phyloP scores from a whole-genome alignment of 37 sponge, comb jelly and placozoan species.

The Mnemiopsis leidyi region DNA sequence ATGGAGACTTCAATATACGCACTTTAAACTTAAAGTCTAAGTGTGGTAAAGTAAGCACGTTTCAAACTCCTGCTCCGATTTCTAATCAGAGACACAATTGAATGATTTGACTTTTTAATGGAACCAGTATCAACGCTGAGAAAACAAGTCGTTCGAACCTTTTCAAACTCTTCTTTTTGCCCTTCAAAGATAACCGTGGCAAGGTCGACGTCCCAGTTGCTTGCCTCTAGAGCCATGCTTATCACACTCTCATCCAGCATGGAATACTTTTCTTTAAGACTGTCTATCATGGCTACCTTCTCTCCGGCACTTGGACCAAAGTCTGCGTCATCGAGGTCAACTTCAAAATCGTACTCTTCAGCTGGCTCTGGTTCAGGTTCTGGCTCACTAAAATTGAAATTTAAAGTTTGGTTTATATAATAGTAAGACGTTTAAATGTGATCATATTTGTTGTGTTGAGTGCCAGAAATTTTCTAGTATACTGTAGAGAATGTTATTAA shows the following conservation, averaged over 20 bases:
- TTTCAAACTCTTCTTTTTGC: conserved; percentile 15
- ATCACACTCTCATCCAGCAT: conserved; percentile 21
- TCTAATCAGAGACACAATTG: too few species aligned
- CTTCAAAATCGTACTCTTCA: neutral
- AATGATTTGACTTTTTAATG: too few species aligned
- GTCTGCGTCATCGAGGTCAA: conserved; percentile 50
- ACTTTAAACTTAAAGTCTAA: too few species aligned
- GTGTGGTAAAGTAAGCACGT: too few species aligned
- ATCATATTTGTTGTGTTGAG: too few species aligned
- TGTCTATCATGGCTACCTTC: neutral
- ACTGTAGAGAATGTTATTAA: too few species aligned
- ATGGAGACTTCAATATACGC: too few species aligned
- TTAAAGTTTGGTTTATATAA: neutral
- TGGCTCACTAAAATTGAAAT: neutral
- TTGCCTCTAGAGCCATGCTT: conserved; percentile 29
- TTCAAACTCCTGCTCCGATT: too few species aligned
- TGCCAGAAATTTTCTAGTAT: too few species aligned
- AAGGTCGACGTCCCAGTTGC: neutral
- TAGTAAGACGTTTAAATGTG: too few species aligned
- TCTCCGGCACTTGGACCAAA: conserved; percentile 39
- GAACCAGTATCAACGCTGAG: too few species aligned
- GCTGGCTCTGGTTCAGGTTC: conserved; percentile 13
- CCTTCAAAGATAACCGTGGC: neutral
- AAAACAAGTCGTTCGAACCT: neutral
- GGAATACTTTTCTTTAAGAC: neutral